Evolutionary conservation across 2,888 invertebrate genomes (phyloP).

Genomic region (Pachydiplax longipennis): DNA sequence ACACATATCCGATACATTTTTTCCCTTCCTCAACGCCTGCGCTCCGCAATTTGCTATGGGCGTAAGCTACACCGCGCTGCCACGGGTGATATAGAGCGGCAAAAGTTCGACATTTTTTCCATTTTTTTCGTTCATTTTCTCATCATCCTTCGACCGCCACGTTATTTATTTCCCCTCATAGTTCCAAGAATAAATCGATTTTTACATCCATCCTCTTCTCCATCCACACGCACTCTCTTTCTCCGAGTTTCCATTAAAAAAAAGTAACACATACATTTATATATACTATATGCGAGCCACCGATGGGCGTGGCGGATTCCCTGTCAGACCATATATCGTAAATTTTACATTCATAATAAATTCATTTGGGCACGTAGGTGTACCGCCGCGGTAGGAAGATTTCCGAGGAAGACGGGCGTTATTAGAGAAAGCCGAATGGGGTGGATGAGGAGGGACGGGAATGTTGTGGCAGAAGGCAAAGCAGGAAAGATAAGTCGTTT

Average conservation of each 20-base stretch:
- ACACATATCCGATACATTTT: not conserved
- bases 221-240: not conserved
- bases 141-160: not conserved
- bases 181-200: constrained; percentile 7
- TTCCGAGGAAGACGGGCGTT: not conserved
- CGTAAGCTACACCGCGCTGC: constrained; percentile 20
- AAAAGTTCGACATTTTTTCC: not conserved
- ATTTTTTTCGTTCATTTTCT: not conserved
- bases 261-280: not conserved
- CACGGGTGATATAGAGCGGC: not conserved
- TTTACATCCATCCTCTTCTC: not conserved
- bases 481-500: not conserved
- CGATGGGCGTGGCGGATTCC: constrained; percentile 11
- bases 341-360: constrained; percentile 43
- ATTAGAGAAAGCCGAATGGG: constrained; percentile 7
- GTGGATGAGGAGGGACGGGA: not conserved
- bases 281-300: constrained; percentile 6
- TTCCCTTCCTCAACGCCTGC: not conserved
- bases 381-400: not conserved
- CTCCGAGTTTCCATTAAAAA: constrained; percentile 16
- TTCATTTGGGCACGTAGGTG: constrained; percentile 17
- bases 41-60: constrained; percentile 27
- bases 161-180: constrained; percentile 29
- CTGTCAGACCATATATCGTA: constrained; percentile 32
- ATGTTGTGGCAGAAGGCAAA: not conserved